Base-by-base conservation (phyloP, 2,888 invertebrate species). In the Napeogenes sylphis region DNA sequence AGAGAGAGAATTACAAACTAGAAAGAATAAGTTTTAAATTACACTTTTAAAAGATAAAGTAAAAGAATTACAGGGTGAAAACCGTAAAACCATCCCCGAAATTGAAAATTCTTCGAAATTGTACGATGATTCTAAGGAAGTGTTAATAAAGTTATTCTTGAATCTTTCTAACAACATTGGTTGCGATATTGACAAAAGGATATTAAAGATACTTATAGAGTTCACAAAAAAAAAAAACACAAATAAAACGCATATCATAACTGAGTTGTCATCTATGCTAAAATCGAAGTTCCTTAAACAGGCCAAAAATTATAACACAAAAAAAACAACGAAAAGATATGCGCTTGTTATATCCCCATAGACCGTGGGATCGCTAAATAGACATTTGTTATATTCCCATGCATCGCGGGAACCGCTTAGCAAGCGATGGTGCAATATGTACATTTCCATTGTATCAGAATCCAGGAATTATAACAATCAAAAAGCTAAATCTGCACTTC, bases 201-300 rank as follows among this genome's bases (percentile, higher is more conserved):
- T 35, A 55, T 55, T 55, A 55, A 54, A 45, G 56, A 56, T 57
- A 57, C 51, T 61, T 56, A 65, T 38, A 53, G 55, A 38, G 55
- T 58, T 33, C 55, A 33, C 35, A n/a, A 55, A 12, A 4, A 55
- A 33, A 55, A 32, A 33, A 8, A 6, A 55, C 6, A 55, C 35
- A 33, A 32, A 55, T 38, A 55, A 55, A 42, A 42, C 38, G 38
- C 42, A 35, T 38, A 38, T 55, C 6, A 38, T 55, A 42, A 38
- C 55, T 42, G 55, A 55, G 42, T 14, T 55, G 8, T 38, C 55
- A 38, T 55, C 55, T 4, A 55, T 55, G 14, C 55, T 38, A 42
- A 55, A 55, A 55, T 35, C 55, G 10, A n/a, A 55, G n/a, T 42
- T 55, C 55, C 42, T 55, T 38, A 55, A 55, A 55, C 38, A 38